Evolutionary conservation across 2,888 invertebrate genomes (phyloP).

Genomic region (Stenoptilia bipunctidactyla): DNA sequence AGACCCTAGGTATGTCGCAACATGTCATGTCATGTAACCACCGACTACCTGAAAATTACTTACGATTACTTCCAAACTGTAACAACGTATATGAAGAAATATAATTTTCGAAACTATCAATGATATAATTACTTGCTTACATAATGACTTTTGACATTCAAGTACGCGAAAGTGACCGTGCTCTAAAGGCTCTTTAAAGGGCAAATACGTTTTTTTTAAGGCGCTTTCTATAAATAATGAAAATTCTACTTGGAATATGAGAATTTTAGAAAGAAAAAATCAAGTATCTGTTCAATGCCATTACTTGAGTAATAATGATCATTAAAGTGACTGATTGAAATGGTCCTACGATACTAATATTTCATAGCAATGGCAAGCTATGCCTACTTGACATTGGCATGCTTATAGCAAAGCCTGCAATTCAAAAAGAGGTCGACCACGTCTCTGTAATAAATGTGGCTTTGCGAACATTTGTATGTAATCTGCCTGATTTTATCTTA

Average conservation of each 20-base stretch:
- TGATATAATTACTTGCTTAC: conserved; percentile 13
- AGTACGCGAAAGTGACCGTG: conserved; percentile 2
- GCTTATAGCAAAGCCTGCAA: neutral
- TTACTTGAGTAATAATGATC: neutral
- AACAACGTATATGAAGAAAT: neutral
- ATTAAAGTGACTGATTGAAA: neutral
- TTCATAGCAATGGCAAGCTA: neutral
- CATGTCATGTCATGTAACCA: too few species aligned
- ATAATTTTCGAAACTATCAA: conserved; percentile 4
- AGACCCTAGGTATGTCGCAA: too few species aligned
- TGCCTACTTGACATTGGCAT: neutral
- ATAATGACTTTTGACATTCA: conserved; percentile 21
- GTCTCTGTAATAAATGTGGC: neutral
- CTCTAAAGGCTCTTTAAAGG: neutral
- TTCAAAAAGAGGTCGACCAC: neutral
- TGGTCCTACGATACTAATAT: neutral
- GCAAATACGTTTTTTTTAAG: neutral
- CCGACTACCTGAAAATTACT: neutral
- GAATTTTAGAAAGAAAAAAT: too few species aligned
- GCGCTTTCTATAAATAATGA: neutral
- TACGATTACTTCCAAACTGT: neutral
- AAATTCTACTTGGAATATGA: neutral
- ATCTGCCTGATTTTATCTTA: too few species aligned
- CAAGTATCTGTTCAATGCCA: too few species aligned
- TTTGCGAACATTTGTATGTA: too few species aligned